Evolutionary conservation across 2,113 vertebrate species (phyloP).

Genomic region (Cyanoramphus novaezelandiae): DNA sequence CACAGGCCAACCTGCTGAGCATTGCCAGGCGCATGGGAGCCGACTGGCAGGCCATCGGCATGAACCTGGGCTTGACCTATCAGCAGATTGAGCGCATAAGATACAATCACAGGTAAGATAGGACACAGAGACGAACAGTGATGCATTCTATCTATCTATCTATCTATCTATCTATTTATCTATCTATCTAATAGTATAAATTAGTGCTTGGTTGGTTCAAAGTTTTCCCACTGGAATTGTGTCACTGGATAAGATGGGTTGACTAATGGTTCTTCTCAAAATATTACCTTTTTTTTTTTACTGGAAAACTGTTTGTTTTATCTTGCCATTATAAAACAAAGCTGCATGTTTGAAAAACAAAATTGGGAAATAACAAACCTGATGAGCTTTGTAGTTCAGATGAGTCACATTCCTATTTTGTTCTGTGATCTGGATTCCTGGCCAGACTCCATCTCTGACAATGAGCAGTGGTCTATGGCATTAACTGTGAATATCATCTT

Average conservation of each 20-base stretch:
- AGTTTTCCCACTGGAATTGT: background rate
- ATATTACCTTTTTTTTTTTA: background rate
- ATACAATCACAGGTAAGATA: constrained; percentile 81
- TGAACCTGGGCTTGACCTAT: constrained; percentile 87
- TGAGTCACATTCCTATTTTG: constrained; percentile 9
- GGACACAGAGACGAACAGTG: background rate
- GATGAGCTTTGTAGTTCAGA: constrained; percentile 11
- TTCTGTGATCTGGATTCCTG: background rate
- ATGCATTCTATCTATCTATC: background rate
- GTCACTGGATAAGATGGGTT: background rate
- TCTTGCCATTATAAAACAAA: background rate
- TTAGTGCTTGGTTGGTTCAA: background rate
- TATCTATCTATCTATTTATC: background rate
- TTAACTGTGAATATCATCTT: background rate
- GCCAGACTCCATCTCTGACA: background rate
- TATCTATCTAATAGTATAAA: background rate
- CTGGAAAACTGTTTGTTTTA: background rate
- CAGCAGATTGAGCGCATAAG: constrained; percentile 84
- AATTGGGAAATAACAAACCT: background rate
- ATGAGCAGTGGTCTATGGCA: background rate
- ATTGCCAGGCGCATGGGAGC: constrained; percentile 87
- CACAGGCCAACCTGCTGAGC: constrained; percentile 88
- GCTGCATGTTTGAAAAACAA: background rate
- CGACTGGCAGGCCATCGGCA: constrained; percentile 88
- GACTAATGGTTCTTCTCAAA: background rate